Percentiles rank a stretch among this genome's conserved stretches.
Conservation (phyloP, 2,888 invertebrate genomes). For the Leptinotarsa haldemani region DNA sequence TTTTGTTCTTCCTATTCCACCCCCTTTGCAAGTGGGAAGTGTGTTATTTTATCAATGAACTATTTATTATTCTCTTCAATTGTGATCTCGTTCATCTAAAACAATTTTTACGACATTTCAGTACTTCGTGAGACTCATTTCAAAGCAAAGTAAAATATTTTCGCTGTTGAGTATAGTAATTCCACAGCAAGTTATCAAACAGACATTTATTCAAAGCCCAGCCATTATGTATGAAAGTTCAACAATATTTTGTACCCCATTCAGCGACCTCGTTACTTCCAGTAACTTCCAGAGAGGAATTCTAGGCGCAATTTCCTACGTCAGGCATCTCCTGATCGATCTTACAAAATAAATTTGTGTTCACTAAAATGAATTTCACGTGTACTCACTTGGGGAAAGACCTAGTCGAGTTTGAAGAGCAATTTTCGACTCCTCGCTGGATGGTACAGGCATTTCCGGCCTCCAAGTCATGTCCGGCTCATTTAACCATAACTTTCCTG, state of each 20-base stretch:
- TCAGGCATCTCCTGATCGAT: constrained; percentile 4
- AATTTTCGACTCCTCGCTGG: constrained; percentile 65
- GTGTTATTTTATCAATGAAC: too few species aligned
- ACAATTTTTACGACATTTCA: too few species aligned
- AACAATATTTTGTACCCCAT: not conserved
- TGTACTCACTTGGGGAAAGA: constrained; percentile 65
- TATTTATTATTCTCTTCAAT: too few species aligned
- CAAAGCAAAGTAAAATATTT: too few species aligned
- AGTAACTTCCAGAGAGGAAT: constrained; percentile 2
- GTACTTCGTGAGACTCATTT: too few species aligned
- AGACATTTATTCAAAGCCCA: too few species aligned
- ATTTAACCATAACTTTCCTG: constrained; percentile 68
- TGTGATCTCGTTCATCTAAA: too few species aligned
- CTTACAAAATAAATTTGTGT: constrained; percentile 4
- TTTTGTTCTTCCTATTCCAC: too few species aligned
- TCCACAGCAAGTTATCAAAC: too few species aligned
- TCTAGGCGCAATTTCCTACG: constrained; percentile 1
- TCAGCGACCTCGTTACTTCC: not conserved
- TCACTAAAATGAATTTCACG: constrained; percentile 23
- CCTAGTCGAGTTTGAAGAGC: constrained; percentile 66
- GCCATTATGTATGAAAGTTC: too few species aligned
- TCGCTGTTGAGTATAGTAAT: too few species aligned
- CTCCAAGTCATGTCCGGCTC: constrained; percentile 67
- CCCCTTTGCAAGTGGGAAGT: too few species aligned
- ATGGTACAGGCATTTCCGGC: constrained; percentile 63